phyloP scores from a whole-genome alignment of 2,113 vertebrate species.

The Neoarius graeffei region DNA sequence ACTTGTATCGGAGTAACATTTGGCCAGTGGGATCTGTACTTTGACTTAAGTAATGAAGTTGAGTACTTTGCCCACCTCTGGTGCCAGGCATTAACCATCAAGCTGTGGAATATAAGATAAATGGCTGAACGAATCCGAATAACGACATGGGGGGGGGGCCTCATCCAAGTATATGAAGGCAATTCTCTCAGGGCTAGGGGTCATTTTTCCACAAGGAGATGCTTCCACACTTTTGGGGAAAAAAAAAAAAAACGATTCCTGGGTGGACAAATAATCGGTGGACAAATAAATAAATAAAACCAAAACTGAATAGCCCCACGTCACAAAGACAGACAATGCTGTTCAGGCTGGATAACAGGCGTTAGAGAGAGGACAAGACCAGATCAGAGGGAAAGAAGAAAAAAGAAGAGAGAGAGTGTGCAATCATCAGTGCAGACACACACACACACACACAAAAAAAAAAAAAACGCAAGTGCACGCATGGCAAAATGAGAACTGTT shows the following conservation, averaged over 20 bases:
- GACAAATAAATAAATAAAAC: background rate
- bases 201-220: background rate
- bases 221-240: slow-evolving; percentile 19
- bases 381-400: slow-evolving; percentile 36
- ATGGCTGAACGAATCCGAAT: background rate
- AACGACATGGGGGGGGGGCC: background rate
- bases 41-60: no score
- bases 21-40: no score
- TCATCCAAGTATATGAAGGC: background rate
- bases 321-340: slow-evolving; percentile 24
- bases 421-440: background rate
- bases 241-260: slow-evolving; percentile 23
- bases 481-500: slow-evolving; percentile 1
- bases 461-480: background rate
- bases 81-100: background rate
- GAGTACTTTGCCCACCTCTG: no score
- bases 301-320: slow-evolving; percentile 28
- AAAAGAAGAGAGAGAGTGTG: background rate
- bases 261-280: slow-evolving; percentile 20
- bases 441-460: background rate
- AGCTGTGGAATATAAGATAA: background rate
- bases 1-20: no score
- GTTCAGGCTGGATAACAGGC: background rate
- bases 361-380: slow-evolving; percentile 29
- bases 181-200: background rate